A percentile compares a stretch with the other conserved stretches of the same genome.
These are phyloP conservation scores for Tipula lateralis DNA, from an alignment of 2,888 invertebrate species.

Conservation along the genomic window DNA sequence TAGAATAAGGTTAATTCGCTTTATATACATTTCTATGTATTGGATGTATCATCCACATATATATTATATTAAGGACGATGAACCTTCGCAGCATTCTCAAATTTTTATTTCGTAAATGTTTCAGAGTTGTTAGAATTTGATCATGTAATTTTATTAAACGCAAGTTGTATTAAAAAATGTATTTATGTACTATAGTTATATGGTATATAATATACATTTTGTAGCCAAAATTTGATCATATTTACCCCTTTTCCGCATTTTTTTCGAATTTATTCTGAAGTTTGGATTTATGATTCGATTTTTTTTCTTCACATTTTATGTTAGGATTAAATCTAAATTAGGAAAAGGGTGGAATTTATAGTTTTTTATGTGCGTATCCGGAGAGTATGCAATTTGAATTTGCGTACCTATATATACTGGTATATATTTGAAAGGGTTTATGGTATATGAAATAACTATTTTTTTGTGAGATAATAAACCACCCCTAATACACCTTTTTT, in stretches of 20 bases:
- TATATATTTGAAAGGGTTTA: neutral
- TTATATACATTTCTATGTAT: neutral
- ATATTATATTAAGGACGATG: neutral
- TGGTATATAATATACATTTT: too few relatives aligned
- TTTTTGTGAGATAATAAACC: neutral
- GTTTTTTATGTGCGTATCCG: neutral
- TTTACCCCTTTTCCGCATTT: neutral
- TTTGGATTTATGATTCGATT: neutral
- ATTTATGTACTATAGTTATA: neutral
- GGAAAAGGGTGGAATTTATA: slow-evolving; percentile 7
- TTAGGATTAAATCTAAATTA: slow-evolving; percentile 1
- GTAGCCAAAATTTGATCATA: neutral
- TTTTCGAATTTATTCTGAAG: neutral
- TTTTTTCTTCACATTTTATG: neutral
- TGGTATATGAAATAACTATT: neutral
- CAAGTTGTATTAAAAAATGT: neutral
- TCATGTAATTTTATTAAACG: neutral
- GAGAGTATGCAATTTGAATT: slow-evolving; percentile 7
- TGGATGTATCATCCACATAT: too few relatives aligned
- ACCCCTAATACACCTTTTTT: neutral
- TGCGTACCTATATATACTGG: neutral
- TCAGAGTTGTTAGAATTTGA: neutral
- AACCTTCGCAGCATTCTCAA: neutral
- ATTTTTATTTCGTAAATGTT: neutral
- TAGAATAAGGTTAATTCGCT: slow-evolving; percentile 1